These are phyloP conservation scores for Monopis laevigella DNA, from an alignment of 2,888 invertebrate genomes.

Conservation along the genomic window DNA sequence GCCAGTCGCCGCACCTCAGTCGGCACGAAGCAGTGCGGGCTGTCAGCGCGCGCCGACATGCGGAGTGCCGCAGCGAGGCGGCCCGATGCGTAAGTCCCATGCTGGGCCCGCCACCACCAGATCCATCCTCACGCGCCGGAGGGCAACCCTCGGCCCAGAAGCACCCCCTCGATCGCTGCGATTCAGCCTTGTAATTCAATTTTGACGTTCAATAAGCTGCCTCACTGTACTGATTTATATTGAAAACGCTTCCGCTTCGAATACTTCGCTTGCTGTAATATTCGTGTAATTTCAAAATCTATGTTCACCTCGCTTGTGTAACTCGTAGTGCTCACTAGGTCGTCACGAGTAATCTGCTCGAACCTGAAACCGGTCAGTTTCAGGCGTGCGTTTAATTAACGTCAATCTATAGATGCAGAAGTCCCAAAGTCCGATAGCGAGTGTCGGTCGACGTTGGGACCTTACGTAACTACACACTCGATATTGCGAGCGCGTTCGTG, in stretches of 20 bases:
- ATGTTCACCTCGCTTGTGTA: not conserved
- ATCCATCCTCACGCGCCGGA: slow-evolving; percentile 39
- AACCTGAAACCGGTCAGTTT: not conserved
- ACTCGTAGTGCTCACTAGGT: not conserved
- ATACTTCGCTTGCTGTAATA: slow-evolving; percentile 46
- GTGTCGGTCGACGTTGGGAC: not conserved
- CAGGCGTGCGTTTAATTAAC: not conserved
- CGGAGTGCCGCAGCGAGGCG: slow-evolving; percentile 44
- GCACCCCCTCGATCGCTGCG: slow-evolving; percentile 55
- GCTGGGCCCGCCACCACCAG: slow-evolving; percentile 29
- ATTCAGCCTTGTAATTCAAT: slow-evolving; percentile 65
- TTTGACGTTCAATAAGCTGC: slow-evolving; percentile 59
- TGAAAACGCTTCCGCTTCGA: slow-evolving; percentile 57
- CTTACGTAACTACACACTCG: slow-evolving; percentile 2
- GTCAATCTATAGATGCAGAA: slow-evolving; percentile 5
- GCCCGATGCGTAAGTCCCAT: slow-evolving; percentile 37
- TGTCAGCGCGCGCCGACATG: slow-evolving; percentile 26
- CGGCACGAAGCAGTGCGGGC: slow-evolving; percentile 48
- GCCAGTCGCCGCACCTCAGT: slow-evolving; percentile 18
- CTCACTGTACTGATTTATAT: slow-evolving; percentile 48
- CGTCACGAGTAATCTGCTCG: not conserved
- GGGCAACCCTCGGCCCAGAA: slow-evolving; percentile 52
- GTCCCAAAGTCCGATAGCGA: not conserved
- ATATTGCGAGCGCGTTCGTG: slow-evolving; percentile 27
- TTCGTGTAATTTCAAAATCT: not conserved